Evolutionary conservation across 2,113 vertebrate species (phyloP).

Genomic region (Chunga burmeisteri): DNA sequence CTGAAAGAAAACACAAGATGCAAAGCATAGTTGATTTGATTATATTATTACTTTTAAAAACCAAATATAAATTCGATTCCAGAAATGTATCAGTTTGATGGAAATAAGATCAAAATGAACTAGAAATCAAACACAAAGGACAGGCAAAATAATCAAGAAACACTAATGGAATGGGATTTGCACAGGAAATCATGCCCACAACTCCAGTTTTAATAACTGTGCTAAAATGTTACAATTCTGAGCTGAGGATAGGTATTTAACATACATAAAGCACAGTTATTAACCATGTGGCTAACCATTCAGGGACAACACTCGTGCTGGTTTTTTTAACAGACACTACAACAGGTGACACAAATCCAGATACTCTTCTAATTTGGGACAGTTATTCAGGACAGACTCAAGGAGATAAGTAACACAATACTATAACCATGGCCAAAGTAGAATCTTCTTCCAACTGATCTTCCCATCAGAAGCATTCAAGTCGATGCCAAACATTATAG

Average conservation of each 20-base stretch:
- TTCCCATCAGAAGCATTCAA: background rate
- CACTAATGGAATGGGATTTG: background rate
- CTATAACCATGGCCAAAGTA: background rate
- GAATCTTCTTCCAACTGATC: background rate
- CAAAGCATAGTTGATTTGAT: background rate
- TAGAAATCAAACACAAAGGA: background rate
- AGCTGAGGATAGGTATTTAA: background rate
- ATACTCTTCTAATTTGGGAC: background rate
- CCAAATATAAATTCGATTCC: background rate
- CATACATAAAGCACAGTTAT: background rate
- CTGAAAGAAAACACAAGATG: conserved; percentile 68
- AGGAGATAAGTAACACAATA: background rate
- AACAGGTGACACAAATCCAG: background rate
- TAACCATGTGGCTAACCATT: background rate
- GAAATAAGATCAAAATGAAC: background rate
- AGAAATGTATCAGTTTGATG: background rate
- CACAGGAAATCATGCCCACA: background rate
- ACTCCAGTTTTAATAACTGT: background rate
- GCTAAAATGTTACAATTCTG: background rate
- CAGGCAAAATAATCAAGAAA: background rate
- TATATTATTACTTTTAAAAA: background rate
- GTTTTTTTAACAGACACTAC: accelerated
- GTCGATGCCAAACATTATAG: background rate
- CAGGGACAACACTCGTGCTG: background rate
- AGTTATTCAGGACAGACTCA: background rate